A percentile compares a stretch with the other conserved stretches of the same genome.
These are phyloP conservation scores for Hippocampus guttulatus DNA, from an alignment of 2,113 vertebrate genomes.

Conservation along the genomic window DNA sequence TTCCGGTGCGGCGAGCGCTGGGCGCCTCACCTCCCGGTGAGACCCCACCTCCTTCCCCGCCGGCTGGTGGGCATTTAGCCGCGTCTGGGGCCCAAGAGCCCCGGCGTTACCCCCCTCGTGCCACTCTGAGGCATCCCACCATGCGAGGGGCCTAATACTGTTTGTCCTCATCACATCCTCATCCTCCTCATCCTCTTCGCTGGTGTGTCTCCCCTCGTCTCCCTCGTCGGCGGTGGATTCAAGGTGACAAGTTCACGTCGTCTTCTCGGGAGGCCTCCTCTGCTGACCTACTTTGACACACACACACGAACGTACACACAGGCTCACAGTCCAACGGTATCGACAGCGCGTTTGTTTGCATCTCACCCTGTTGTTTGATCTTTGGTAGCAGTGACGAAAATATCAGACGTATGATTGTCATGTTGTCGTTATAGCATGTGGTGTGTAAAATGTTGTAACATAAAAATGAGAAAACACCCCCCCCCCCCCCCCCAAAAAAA, in stretches of 20 bases:
- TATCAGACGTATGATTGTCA: neutral
- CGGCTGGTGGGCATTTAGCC: too few relatives aligned
- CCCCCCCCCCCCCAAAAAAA: too few relatives aligned
- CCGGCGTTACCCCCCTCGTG: too few relatives aligned
- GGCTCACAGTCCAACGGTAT: slow-evolving; percentile 4
- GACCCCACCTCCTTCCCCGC: too few relatives aligned
- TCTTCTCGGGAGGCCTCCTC: slow-evolving; percentile 75
- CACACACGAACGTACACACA: slow-evolving; percentile 1
- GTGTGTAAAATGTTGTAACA: neutral
- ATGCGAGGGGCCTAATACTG: neutral
- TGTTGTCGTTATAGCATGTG: neutral
- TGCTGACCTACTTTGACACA: slow-evolving; percentile 82
- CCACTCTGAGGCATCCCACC: too few relatives aligned
- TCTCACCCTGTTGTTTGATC: neutral
- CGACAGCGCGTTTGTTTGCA: neutral
- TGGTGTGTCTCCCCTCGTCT: slow-evolving; percentile 35
- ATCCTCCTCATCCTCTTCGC: slow-evolving; percentile 6
- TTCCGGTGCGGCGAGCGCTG: too few relatives aligned
- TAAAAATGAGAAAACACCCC: too few relatives aligned
- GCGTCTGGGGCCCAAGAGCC: too few relatives aligned
- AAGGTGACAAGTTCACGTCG: slow-evolving; percentile 84
- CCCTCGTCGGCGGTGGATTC: slow-evolving; percentile 62
- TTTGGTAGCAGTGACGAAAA: neutral
- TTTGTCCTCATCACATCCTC: slow-evolving; percentile 13
- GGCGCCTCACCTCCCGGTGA: too few relatives aligned